Base-by-base conservation (phyloP, 1,140 invertebrate genomes). In the Marisa cornuarietis region DNA sequence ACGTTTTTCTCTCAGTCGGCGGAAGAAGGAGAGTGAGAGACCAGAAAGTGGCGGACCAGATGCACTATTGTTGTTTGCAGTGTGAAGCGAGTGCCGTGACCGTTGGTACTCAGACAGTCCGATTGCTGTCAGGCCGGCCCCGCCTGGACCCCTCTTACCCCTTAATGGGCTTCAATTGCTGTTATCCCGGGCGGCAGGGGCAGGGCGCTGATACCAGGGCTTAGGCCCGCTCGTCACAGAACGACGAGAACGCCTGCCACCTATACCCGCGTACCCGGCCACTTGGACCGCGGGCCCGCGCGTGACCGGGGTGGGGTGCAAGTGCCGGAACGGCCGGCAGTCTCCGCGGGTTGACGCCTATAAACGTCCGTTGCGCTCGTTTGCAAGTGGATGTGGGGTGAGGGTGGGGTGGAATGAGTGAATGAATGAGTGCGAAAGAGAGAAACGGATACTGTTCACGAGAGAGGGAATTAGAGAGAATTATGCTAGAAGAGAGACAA, bases 391-490 rank as follows among this genome's bases (percentile, higher is more conserved):
- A 42, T 42, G 31, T 2, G 31, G 31, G 2, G 31, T 26, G 66
- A 69, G 42, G 51, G 61, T 54, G 61, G 52, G 58, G 63, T 69
- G 31, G 69, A 75, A 20, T 26, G 71, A 73, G 52, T 26, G 31
- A 62, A 24, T 13, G 76, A 61, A 26, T 52, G n/a, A 80, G 31
- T 51, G 58, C 22, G 51, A 52, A 54, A 42, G 66, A 78, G 58
- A 71, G 74, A 78, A 24, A 62, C 4, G 51, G 13, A 71, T 52
- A 81, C 2, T 42, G 1, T 42, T 42, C 2, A 42, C 31, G 31
- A 42, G 31, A 6, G 1, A 42, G 5, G 6, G 31, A 42, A 2
- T 42, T 42, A 42, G 31, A 42, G 31, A 42, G 31, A 42, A 42
- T 0, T 42, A 42, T 6, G 31, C 2, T 42, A 42, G 6, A 6